A percentile compares a stretch with the other conserved stretches of the same genome.
phyloP scores from a whole-genome alignment of 2,797 vertebrate genomes.

The Acanthiza pusilla region DNA sequence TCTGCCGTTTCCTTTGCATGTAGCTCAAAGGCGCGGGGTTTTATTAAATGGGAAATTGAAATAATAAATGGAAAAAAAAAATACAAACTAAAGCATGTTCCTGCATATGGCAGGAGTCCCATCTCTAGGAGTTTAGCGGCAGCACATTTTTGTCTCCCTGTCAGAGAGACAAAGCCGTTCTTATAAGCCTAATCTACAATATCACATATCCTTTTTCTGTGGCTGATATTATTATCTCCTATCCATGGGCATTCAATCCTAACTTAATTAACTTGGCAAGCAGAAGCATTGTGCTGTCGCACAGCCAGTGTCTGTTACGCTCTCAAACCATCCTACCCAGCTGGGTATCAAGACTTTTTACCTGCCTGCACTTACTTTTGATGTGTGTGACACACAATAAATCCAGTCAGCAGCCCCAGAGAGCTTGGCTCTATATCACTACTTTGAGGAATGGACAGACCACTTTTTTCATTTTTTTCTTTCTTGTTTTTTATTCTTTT shows the following conservation, averaged over 20 bases:
- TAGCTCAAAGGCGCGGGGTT: not conserved
- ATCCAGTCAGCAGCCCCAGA: not conserved
- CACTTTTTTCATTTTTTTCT: not conserved
- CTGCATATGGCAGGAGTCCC: constrained; percentile 1
- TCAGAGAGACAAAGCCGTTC: constrained; percentile 28
- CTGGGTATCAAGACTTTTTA: constrained; percentile 42
- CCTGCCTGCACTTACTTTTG: constrained; percentile 41
- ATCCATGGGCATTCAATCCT: constrained; percentile 50
- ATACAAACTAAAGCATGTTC: not conserved
- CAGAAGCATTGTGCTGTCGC: constrained; percentile 9
- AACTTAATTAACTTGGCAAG: constrained; percentile 67
- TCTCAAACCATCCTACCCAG: constrained; percentile 45
- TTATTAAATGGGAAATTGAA: constrained; percentile 54
- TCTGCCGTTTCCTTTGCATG: not conserved
- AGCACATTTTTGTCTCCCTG: constrained; percentile 20
- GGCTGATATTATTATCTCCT: constrained; percentile 43
- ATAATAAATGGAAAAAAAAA: not conserved
- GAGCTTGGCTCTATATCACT: not conserved
- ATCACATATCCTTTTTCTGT: constrained; percentile 36
- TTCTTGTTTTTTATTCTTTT: not conserved
- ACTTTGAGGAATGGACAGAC: not conserved
- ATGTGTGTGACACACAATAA: constrained; percentile 45
- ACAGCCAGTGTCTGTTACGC: not conserved
- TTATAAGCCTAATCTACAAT: constrained; percentile 42
- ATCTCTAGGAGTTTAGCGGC: not conserved